Evolutionary conservation across 2,888 invertebrate genomes (phyloP).

Genomic region (Thera obeliscata): DNA sequence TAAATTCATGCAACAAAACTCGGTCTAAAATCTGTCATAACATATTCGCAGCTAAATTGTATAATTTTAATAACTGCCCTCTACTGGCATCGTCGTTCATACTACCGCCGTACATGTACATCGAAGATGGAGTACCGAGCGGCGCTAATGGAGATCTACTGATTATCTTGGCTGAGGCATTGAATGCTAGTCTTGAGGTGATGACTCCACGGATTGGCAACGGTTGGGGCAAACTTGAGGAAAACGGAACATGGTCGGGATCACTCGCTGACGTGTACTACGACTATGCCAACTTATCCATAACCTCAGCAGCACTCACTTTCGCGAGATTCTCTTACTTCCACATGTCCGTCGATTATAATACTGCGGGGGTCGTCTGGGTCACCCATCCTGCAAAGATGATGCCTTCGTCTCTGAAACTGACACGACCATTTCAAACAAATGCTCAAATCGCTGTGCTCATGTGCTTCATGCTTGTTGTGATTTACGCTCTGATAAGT

Average conservation of each 20-base stretch:
- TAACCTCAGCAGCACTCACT: slow-evolving; percentile 68
- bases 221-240: slow-evolving; percentile 66
- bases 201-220: slow-evolving; percentile 60
- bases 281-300: slow-evolving; percentile 70
- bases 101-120: slow-evolving; percentile 65
- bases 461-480: slow-evolving; percentile 56
- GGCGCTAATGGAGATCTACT: slow-evolving; percentile 71
- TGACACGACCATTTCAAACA: slow-evolving; percentile 62
- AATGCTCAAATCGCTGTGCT: slow-evolving; percentile 54
- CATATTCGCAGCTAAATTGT: slow-evolving; percentile 60
- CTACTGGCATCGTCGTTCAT: slow-evolving; percentile 65
- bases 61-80: slow-evolving; percentile 61
- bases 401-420: slow-evolving; percentile 62
- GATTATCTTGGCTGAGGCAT: slow-evolving; percentile 52
- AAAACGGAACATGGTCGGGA: slow-evolving; percentile 67
- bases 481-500: slow-evolving; percentile 51
- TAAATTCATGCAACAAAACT: slow-evolving; percentile 38
- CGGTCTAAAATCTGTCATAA: slow-evolving; percentile 37
- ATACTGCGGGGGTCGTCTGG: slow-evolving; percentile 57
- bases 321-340: slow-evolving; percentile 58
- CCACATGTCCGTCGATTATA: slow-evolving; percentile 63
- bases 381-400: slow-evolving; percentile 59
- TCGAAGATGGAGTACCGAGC: slow-evolving; percentile 52
- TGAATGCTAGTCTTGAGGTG: slow-evolving; percentile 62
- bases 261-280: slow-evolving; percentile 67